Percentiles rank a stretch among this genome's conserved stretches.
Conservation (phyloP, 2,888 invertebrate genomes). For the Pterobdella sp. region DNA sequence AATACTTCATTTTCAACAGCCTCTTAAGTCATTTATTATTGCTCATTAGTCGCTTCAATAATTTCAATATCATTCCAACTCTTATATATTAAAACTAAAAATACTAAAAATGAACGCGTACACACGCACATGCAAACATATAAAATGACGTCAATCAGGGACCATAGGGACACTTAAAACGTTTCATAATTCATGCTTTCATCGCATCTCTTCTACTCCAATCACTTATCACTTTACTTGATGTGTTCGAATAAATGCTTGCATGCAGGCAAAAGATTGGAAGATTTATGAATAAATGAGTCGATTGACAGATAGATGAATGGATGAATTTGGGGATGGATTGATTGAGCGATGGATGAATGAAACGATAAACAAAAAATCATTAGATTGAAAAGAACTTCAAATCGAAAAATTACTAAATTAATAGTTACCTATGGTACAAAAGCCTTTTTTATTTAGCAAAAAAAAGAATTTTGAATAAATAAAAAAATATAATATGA, state of each 20-base stretch:
- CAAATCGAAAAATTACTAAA: not conserved
- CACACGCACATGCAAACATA: not conserved
- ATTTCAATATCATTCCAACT: no score
- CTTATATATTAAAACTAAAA: no score
- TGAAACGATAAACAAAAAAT: not conserved
- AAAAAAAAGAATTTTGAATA: not conserved
- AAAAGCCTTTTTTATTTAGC: not conserved
- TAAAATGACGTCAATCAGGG: not conserved
- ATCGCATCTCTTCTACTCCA: not conserved
- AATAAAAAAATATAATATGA: not conserved
- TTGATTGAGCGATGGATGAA: slow-evolving; percentile 9
- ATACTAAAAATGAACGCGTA: not conserved
- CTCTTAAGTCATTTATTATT: no score
- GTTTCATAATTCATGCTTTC: slow-evolving; percentile 11
- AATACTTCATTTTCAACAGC: no score
- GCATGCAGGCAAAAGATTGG: not conserved
- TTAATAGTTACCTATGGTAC: no score
- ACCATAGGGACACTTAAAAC: slow-evolving; percentile 10
- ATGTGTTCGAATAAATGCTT: no score
- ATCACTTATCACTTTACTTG: no score
- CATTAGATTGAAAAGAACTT: not conserved
- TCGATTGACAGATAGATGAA: not conserved
- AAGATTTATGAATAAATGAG: not conserved
- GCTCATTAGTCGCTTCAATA: no score
- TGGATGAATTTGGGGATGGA: not conserved